Base-by-base conservation (phyloP, 2,113 vertebrate species). In the Sapayoa aenigma region DNA sequence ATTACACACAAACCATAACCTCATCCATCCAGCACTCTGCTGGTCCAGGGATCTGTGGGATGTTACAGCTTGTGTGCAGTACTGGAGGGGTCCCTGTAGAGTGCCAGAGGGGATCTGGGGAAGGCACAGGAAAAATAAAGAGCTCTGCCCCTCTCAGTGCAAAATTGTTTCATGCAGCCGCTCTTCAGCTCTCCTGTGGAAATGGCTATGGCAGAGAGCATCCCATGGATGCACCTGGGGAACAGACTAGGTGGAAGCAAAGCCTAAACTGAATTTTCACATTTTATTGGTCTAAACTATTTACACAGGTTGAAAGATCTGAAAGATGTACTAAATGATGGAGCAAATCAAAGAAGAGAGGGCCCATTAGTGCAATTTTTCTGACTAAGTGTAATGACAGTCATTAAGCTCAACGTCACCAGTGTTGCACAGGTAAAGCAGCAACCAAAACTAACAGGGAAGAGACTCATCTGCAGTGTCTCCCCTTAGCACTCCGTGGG, bases 51-150 rank as follows among this genome's bases (percentile, higher is more conserved):
- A 35, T 20, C 53, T 14, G 27, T 2, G 4, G 60, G 56, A n/a
- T 3, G 12, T 31, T 35, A 18, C 24, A 33, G 63, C 20, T 56
- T 2, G 49, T 44, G 6, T 47, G 47, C 55, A 50, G 86, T 50
- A 47, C 93, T 69, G 53, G 7, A 22, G 30, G n/a, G 7, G 35
- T 55, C 31, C 33, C 9, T 41, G 67, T 4, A 56, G 69, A 71
- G 59, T 18, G 63, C 37, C 35, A 33, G 33, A 30, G 42, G 47
- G 79, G 71, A 37, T 73, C 14, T 63, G 14, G 3, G 35, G 62
- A 95, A 93, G 81, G 81, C 79, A 84, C 31, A 35, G 24, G 53
- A 94, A 91, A 96, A 97, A 97, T 93, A 93, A 94, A 95, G 65
- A 93, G 53, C n/a, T 95, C 90, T 91, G 89, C 56, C 72, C 46